Evolutionary conservation across 2,797 vertebrate species (phyloP).

Genomic region (Muscicapa comitata): DNA sequence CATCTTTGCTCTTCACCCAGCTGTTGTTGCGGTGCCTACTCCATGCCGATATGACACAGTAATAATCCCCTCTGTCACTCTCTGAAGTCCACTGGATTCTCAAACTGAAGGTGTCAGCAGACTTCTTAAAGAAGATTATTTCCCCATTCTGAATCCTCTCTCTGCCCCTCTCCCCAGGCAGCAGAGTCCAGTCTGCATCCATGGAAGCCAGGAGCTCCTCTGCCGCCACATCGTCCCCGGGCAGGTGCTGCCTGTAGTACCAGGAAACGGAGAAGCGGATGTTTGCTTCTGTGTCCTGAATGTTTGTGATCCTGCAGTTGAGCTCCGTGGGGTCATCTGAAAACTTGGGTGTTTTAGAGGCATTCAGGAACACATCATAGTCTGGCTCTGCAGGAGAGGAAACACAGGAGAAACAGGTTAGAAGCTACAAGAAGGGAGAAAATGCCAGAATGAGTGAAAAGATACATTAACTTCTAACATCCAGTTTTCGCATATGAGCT

Average conservation of each 20-base stretch:
- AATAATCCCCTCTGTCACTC: slow-evolving; percentile 78
- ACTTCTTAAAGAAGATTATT: slow-evolving; percentile 79
- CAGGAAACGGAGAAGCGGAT: slow-evolving; percentile 82
- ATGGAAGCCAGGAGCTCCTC: slow-evolving; percentile 76
- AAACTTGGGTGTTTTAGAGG: slow-evolving; percentile 73
- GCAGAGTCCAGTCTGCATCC: slow-evolving; percentile 83
- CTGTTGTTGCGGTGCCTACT: slow-evolving; percentile 68
- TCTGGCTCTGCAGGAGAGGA: slow-evolving; percentile 76
- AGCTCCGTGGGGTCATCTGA: slow-evolving; percentile 85
- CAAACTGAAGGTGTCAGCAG: slow-evolving; percentile 82
- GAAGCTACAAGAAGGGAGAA: not conserved
- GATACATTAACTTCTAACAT: not conserved
- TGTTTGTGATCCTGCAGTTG: slow-evolving; percentile 79
- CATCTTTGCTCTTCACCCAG: slow-evolving; percentile 78
- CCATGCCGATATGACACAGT: slow-evolving; percentile 79
- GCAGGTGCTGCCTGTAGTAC: slow-evolving; percentile 78
- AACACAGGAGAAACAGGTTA: not conserved
- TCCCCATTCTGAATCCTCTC: slow-evolving; percentile 78
- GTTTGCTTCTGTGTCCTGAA: slow-evolving; percentile 42
- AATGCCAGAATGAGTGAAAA: not conserved
- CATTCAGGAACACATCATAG: slow-evolving; percentile 75
- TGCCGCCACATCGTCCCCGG: not conserved
- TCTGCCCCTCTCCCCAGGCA: slow-evolving; percentile 70
- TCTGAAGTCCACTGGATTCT: slow-evolving; percentile 83
- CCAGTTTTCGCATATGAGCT: not conserved